phyloP scores from a whole-genome alignment of 2,888 invertebrate genomes.

The Cephonodes hylas region DNA sequence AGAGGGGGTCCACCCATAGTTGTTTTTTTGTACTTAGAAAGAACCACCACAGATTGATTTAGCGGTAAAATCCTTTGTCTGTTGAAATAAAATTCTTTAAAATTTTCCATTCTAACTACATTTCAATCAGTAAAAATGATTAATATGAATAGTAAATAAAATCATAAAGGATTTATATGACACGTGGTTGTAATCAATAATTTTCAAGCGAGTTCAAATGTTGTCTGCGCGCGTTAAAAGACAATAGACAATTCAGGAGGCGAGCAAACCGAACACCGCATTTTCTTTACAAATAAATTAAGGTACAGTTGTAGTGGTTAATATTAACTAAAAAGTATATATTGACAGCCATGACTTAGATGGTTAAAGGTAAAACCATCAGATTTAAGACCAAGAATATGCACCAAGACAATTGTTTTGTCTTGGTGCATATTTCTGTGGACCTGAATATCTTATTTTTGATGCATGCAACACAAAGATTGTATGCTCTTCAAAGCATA shows the following conservation, averaged over 20 bases:
- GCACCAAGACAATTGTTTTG: too few species aligned
- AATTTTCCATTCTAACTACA: neutral
- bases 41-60: too few species aligned
- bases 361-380: too few species aligned
- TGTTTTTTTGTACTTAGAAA: too few species aligned
- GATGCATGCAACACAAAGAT: too few species aligned
- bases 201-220: conserved; percentile 13
- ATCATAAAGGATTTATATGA: conserved; percentile 19
- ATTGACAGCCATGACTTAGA: neutral
- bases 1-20: too few species aligned
- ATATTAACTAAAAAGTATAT: neutral
- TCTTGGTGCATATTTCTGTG: too few species aligned
- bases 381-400: too few species aligned
- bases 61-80: too few species aligned
- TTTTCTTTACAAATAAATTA: conserved; percentile 19
- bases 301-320: neutral
- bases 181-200: conserved; percentile 40
- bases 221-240: conserved; percentile 27
- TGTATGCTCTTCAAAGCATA: too few species aligned
- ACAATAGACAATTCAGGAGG: conserved; percentile 61
- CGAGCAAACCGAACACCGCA: conserved; percentile 38
- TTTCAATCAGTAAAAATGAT: conserved; percentile 14
- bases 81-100: neutral
- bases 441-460: too few species aligned
- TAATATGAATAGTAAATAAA: conserved; percentile 31